Base-by-base conservation (phyloP, 37 sponge, comb jelly and placozoan species). In the Chondrosia reniformis region DNA sequence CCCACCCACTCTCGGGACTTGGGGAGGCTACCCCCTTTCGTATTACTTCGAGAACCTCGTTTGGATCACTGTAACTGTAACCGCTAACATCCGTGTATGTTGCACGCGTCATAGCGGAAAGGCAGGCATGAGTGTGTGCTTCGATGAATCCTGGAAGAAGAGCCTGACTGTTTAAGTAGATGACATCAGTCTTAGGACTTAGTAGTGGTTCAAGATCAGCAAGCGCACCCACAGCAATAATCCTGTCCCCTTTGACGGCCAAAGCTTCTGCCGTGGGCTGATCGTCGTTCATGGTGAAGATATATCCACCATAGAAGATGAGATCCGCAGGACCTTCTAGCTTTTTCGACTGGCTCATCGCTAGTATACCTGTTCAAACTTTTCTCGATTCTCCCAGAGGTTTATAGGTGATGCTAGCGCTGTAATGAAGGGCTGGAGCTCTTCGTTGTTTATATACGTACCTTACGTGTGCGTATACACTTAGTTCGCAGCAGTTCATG, bases 61-160 rank as follows among this genome's bases (percentile, higher is more conserved):
- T 44, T 34, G 36, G 44, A 40, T 9, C 41, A 1, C 6, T 69
- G n/a, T 83, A 31, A 2, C 43, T 41, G 67, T 36, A 55, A 9
- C 59, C 42, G 40, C 58, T 54, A 22, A 69, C 28, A 67, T 57
- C 79, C 12, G 25, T 71, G n/a, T 43, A 19, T 24, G 19, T 7
- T 0, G 30, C 32, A 3, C 22, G 31, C 34, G 8, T 30, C n/a
- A 49, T 3, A 0, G 78, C 73, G 21, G 27, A 3, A 3, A 83
- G 46, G 28, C 65, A 21, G 0, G 80, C 73, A 37, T 88, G 88
- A 39, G 46, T 44, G 44, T 88, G 88, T 10, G 84, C 55, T 9
- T 83, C 88, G 13, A 88, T 88, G 33, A 88, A 78, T 9, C 88
- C 88, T 19, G 88, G 88, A 65, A 88, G 44, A 15, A 88, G 74